Evolutionary conservation across 2,797 vertebrate species (phyloP).

Genomic region (Picus viridis): DNA sequence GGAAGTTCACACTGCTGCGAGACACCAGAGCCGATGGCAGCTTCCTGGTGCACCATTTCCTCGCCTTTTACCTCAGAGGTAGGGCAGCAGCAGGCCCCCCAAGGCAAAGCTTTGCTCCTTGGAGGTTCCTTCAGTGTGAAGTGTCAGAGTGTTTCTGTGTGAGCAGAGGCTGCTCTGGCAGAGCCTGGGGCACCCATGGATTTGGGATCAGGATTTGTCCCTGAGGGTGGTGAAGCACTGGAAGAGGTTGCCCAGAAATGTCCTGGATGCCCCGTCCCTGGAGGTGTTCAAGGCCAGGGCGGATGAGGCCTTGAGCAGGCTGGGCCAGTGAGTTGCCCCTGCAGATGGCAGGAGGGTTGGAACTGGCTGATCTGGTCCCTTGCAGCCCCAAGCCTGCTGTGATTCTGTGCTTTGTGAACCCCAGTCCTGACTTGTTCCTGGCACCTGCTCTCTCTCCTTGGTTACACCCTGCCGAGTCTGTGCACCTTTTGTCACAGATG

Average conservation of each 20-base stretch:
- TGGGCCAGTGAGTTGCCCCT: no score
- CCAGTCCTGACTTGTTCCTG: not conserved
- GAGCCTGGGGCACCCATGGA: fast-evolving
- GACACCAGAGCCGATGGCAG: slow-evolving; percentile 88
- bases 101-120: not conserved
- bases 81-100: not conserved
- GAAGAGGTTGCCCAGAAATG: no score
- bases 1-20: slow-evolving; percentile 84
- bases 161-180: not conserved
- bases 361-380: no score
- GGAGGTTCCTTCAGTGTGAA: not conserved
- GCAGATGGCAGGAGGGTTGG: no score
- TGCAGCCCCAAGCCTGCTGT: no score
- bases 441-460: not conserved
- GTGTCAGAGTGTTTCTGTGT: not conserved
- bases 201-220: not conserved
- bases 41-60: slow-evolving; percentile 95
- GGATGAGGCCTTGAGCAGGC: no score
- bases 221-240: no score
- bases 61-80: slow-evolving; percentile 94
- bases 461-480: not conserved
- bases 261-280: no score
- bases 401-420: not conserved
- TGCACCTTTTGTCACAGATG: fast-evolving
- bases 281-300: no score